A percentile compares a stretch with the other conserved stretches of the same genome.
Conservation (phyloP, 2,113 vertebrate genomes). For the Neolamprologus caudopunctatus region DNA sequence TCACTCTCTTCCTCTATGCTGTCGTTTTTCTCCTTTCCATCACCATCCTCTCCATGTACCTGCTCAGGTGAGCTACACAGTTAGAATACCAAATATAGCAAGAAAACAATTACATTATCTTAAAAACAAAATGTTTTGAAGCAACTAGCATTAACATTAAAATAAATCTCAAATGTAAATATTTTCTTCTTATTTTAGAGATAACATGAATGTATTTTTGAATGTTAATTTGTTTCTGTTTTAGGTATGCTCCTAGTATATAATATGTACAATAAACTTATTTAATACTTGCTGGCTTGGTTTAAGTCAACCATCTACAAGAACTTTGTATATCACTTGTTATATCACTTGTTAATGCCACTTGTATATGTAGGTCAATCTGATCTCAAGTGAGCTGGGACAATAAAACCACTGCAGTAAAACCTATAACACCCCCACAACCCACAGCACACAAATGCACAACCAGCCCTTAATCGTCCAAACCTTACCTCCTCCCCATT, state of each 20-base stretch:
- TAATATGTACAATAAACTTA: not conserved
- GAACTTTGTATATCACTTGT: not conserved
- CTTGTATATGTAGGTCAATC: not conserved
- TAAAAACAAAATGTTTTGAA: not conserved
- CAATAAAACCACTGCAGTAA: not conserved
- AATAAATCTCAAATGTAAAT: not conserved
- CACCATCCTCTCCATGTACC: slow-evolving; percentile 76
- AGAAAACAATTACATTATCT: not conserved
- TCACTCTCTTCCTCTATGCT: slow-evolving; percentile 79
- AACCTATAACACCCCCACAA: not conserved
- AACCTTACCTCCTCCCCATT: not conserved
- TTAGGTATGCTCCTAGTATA: not conserved
- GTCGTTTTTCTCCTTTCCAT: slow-evolving; percentile 77
- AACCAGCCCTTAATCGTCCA: not conserved
- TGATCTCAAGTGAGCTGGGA: not conserved
- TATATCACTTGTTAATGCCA: not conserved
- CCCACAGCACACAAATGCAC: not conserved
- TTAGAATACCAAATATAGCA: not conserved
- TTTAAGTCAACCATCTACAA: not conserved
- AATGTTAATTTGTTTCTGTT: not conserved
- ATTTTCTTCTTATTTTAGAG: not conserved
- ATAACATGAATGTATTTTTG: not conserved
- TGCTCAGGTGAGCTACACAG: slow-evolving; percentile 78
- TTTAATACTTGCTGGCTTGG: not conserved
- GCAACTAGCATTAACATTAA: not conserved